A percentile compares a stretch with the other conserved stretches of the same genome.
Evolutionary conservation across 37 sponge, comb jelly and placozoan genomes (phyloP).

Genomic region (Mnemiopsis leidyi): DNA sequence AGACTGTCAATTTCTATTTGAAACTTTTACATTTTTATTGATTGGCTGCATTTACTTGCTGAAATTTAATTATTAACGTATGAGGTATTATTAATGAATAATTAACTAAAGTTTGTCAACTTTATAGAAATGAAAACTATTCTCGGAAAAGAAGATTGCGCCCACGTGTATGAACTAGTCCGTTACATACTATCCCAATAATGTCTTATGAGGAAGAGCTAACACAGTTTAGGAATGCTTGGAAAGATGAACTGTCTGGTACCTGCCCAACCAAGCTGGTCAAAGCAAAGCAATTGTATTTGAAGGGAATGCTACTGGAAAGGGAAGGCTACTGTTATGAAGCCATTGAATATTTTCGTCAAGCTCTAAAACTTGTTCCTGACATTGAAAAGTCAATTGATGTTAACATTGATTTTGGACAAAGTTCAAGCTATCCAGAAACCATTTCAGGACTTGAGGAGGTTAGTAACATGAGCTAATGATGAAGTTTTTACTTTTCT

Average conservation of each 20-base stretch:
- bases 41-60: too few species aligned
- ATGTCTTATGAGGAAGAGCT: constrained; percentile 22
- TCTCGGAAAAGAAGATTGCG: constrained; percentile 60
- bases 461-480: too few species aligned
- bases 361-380: constrained; percentile 41
- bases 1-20: too few species aligned
- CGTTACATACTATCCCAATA: constrained; percentile 13
- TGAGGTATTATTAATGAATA: too few species aligned
- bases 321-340: constrained; percentile 63
- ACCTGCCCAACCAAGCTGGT: not conserved
- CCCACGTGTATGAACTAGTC: constrained; percentile 60
- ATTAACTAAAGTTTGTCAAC: too few species aligned
- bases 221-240: not conserved
- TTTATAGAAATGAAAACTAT: constrained; percentile 32
- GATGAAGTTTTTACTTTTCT: too few species aligned
- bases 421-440: not conserved
- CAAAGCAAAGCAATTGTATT: constrained; percentile 32
- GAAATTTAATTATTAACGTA: too few species aligned
- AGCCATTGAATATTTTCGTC: constrained; percentile 55
- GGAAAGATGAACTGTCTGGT: constrained; percentile 34
- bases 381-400: constrained; percentile 41
- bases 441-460: not conserved
- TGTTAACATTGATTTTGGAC: not conserved
- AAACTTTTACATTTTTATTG: too few species aligned
- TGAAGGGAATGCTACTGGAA: constrained; percentile 49